Evolutionary conservation across 53 echinoderm and acorn worm genomes (phyloP), one percentile per base, ranked within the genome.

Genomic region (Patiria pectinifera): DNA sequence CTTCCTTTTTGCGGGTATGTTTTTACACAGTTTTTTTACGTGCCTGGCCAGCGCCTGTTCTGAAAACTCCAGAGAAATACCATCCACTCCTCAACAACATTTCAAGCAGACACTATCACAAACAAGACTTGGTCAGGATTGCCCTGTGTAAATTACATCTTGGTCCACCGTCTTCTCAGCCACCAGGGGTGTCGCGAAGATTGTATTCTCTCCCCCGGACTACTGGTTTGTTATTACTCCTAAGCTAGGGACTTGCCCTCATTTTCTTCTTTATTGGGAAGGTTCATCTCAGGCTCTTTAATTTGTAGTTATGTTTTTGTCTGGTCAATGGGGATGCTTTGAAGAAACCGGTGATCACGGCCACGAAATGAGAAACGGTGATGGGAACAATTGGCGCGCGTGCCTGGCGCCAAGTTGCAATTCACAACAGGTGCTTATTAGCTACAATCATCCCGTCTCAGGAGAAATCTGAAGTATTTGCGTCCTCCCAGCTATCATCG

Each of bases 131-230:
- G 49, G 18, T 82, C 59, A 8, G 59, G 82, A 74, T 82, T 21
- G 10, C 18, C 80, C 6, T 10, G 82, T 49, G 86, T 71, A 71
- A 86, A 86, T 86, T 86, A 86, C 71, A 72, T 86, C 47, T 71
- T 86, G 22, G 19, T 49, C 62, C 86, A 48, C 12, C 71, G 16
- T 47, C 18, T 16, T 35, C 18, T 14, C 23, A 35, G 19, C 44
- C 84, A 47, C 53, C 35, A 72, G 86, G 86, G 72, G 48, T 47
- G 48, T n/a, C 19, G 48, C 53, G 48, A 2, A 86, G 48, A 86
- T 86, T 47, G 86, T 48, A 19, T 86, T 45, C 22, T 48, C 86
- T 19, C 66, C 85, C 53, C 21, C 4, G 18, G 14, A 63, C 11
- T 21, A 11, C 15, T 22, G 47, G 22, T 48, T 86, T 71, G 26